These are phyloP conservation scores for Acrossocheilus fasciatus DNA, from an alignment of 2,797 vertebrate species.

Conservation along the genomic window DNA sequence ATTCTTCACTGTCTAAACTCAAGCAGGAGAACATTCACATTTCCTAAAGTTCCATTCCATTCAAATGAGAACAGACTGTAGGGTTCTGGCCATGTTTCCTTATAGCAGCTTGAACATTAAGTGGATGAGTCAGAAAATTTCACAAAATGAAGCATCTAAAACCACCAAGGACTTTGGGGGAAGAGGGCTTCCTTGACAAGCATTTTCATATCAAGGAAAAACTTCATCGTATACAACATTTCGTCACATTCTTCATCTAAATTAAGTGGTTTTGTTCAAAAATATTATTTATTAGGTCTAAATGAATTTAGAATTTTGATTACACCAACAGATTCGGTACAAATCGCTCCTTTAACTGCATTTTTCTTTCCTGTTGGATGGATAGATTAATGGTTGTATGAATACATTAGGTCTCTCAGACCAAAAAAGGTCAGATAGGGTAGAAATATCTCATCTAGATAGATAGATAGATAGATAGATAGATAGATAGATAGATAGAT, in stretches of 20 bases:
- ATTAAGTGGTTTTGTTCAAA: neutral
- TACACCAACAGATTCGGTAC: neutral
- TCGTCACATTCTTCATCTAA: neutral
- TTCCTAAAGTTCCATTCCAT: too few relatives aligned
- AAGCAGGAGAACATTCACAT: neutral
- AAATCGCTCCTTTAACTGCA: neutral
- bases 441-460: neutral
- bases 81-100: neutral
- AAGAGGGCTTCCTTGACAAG: neutral
- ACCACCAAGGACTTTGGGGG: neutral
- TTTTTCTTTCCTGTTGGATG: neutral
- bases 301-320: neutral
- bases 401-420: neutral
- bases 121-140: neutral
- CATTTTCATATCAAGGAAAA: neutral
- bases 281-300: neutral
- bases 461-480: neutral
- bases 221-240: neutral
- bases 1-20: neutral
- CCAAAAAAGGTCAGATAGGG: neutral
- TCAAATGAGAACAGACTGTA: neutral
- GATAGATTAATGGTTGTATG: neutral
- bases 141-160: slow-evolving; percentile 5
- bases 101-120: neutral
- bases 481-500: neutral